phyloP scores from a whole-genome alignment of 2,797 vertebrate species.

The Sciurus carolinensis region DNA sequence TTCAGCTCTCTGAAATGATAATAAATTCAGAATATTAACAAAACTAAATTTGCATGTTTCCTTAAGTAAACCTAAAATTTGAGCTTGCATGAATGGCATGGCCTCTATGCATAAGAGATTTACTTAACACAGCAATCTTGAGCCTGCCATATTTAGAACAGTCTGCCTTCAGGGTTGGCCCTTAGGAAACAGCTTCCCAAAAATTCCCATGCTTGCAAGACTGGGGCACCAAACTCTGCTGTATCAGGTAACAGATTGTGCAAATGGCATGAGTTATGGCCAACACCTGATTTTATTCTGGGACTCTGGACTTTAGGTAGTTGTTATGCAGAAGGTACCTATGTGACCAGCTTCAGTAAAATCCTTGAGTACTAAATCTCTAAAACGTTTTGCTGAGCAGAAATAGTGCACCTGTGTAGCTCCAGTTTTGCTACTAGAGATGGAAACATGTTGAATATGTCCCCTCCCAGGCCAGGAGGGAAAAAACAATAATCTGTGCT shows the following conservation, averaged over 20 bases:
- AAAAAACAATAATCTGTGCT: background rate
- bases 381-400: background rate
- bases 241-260: background rate
- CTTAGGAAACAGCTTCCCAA: background rate
- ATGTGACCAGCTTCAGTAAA: background rate
- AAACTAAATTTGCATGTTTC: conserved; percentile 30
- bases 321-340: background rate
- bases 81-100: background rate
- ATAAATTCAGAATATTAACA: conserved; percentile 23
- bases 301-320: background rate
- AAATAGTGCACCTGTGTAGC: background rate
- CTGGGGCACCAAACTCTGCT: background rate
- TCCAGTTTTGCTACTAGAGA: conserved; percentile 8
- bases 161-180: background rate
- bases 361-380: background rate
- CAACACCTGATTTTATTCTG: background rate
- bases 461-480: background rate
- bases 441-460: background rate
- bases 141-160: background rate
- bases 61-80: conserved; percentile 47
- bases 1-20: conserved; percentile 56
- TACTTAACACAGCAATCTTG: background rate
- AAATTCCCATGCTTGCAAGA: background rate
- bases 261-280: background rate
- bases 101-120: background rate